These are phyloP conservation scores for Sylvia atricapilla DNA, from an alignment of 2,113 vertebrate species.

Conservation along the genomic window DNA sequence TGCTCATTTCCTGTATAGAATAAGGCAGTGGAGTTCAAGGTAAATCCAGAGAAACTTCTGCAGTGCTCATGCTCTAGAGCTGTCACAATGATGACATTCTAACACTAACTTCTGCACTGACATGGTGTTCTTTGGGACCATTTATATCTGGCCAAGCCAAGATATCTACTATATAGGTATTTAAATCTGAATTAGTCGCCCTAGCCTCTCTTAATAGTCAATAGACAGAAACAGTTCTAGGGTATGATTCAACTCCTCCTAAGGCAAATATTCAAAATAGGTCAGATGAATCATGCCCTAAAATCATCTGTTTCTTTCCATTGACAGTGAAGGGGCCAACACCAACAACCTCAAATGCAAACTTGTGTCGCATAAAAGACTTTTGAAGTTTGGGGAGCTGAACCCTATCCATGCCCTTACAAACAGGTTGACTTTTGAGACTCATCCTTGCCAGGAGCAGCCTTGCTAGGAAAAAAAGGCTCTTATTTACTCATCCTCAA, in stretches of 20 bases:
- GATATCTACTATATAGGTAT: background rate
- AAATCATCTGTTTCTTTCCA: conserved; percentile 39
- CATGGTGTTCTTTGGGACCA: background rate
- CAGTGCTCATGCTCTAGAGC: background rate
- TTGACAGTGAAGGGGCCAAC: background rate
- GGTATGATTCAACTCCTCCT: conserved; percentile 43
- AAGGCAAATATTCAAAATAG: conserved; percentile 37
- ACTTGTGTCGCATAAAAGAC: background rate
- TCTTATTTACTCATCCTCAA: background rate
- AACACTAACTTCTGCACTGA: background rate
- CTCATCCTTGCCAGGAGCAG: background rate
- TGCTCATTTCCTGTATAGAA: background rate
- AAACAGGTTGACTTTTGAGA: background rate
- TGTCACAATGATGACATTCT: background rate
- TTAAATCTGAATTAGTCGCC: background rate
- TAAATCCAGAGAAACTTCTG: background rate
- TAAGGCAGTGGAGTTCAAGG: background rate
- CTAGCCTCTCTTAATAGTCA: background rate
- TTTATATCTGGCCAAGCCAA: background rate
- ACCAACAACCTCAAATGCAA: background rate
- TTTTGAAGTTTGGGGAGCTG: background rate
- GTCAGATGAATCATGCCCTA: conserved; percentile 48
- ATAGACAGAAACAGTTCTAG: background rate
- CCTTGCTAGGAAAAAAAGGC: background rate
- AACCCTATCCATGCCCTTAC: background rate